Percentiles rank a stretch among this genome's conserved stretches.
phyloP scores from a whole-genome alignment of 2,797 vertebrate genomes.

The Brotula barbata region DNA sequence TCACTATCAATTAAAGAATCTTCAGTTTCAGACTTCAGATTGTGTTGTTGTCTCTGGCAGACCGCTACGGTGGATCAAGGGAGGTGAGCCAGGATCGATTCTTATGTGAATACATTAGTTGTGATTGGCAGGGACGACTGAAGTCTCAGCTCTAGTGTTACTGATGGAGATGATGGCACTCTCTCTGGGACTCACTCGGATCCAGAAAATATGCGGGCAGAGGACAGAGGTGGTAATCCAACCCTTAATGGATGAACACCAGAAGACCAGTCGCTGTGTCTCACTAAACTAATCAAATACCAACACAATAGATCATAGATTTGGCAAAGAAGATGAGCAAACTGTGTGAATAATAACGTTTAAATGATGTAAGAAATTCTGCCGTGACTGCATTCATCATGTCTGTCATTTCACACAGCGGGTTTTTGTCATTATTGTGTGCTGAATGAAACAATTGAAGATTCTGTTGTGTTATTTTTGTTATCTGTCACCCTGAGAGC shows the following conservation, averaged over 20 bases:
- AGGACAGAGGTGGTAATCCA: neutral
- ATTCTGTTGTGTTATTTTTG: conserved; percentile 28
- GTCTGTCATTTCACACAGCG: conserved; percentile 20
- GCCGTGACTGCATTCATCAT: conserved; percentile 6
- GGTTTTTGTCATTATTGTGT: conserved; percentile 24
- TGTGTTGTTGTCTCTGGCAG: conserved; percentile 23
- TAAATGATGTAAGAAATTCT: neutral
- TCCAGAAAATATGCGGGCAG: neutral
- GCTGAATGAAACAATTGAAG: conserved; percentile 26
- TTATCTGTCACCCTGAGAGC: conserved; percentile 49
- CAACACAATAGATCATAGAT: neutral
- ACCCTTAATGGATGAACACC: neutral
- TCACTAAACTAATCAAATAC: no score
- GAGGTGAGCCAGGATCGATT: conserved; percentile 32
- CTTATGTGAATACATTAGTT: conserved; percentile 29
- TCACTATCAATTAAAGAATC: conserved; percentile 29
- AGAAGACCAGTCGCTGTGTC: neutral
- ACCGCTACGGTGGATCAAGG: neutral
- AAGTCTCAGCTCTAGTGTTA: neutral
- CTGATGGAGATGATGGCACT: conserved; percentile 3
- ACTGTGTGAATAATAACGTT: neutral
- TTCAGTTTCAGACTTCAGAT: conserved; percentile 14
- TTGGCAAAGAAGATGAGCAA: neutral
- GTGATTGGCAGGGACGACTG: conserved; percentile 22
- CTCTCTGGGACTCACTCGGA: neutral